These are phyloP conservation scores for Schlechtendalia chinensis DNA, from an alignment of 1,140 invertebrate species.

Conservation along the genomic window DNA sequence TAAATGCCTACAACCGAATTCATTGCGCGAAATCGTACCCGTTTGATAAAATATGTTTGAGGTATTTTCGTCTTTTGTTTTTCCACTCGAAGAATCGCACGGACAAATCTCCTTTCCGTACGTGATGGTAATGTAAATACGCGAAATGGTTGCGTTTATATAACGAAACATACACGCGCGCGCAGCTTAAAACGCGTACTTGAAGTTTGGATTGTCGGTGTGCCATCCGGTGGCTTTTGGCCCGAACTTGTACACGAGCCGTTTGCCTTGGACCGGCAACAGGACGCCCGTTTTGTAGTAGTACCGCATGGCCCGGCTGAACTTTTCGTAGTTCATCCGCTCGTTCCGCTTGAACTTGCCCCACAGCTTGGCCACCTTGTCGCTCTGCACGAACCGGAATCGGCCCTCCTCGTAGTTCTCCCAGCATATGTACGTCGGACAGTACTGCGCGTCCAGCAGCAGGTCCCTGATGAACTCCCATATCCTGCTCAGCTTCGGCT, in stretches of 20 bases:
- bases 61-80: too few species aligned
- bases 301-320: conserved; percentile 90
- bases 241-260: conserved; percentile 85
- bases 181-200: conserved; percentile 17
- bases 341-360: conserved; percentile 82
- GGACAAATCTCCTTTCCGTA: too few species aligned
- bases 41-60: background rate
- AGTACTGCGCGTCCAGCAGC: conserved; percentile 71
- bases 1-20: background rate
- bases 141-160: background rate
- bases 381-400: conserved; percentile 87
- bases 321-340: conserved; percentile 91
- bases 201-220: conserved; percentile 68
- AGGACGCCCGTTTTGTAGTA: conserved; percentile 83
- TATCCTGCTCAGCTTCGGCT: conserved; percentile 59
- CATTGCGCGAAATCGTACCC: background rate
- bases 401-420: conserved; percentile 80
- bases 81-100: too few species aligned
- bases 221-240: conserved; percentile 73
- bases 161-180: background rate
- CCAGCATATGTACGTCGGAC: conserved; percentile 81
- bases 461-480: conserved; percentile 82
- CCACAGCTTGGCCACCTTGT: conserved; percentile 86
- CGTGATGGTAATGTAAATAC: too few species aligned
- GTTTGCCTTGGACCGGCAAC: conserved; percentile 73